A percentile compares a stretch with the other conserved stretches of the same genome.
Conservation (phyloP, 2,797 vertebrate genomes). For the Anabas testudineus region DNA sequence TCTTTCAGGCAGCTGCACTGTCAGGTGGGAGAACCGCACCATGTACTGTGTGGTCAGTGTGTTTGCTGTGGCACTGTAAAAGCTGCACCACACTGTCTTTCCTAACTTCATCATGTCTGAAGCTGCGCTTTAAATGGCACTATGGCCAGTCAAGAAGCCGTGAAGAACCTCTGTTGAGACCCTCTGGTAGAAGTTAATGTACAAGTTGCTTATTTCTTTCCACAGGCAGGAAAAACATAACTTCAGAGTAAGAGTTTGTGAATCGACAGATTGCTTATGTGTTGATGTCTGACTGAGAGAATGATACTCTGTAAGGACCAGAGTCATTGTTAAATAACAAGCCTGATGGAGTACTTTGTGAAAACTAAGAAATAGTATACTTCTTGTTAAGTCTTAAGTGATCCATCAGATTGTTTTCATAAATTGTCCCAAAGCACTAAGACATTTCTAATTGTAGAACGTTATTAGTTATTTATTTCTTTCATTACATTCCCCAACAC, state of each 20-base stretch:
- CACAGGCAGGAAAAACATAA: not conserved
- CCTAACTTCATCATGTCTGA: constrained; percentile 16
- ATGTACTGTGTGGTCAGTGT: constrained; percentile 97
- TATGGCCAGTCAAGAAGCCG: constrained; percentile 14
- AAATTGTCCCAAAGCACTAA: constrained; percentile 9
- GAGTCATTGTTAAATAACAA: constrained; percentile 1
- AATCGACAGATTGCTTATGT: not conserved
- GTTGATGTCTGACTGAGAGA: not conserved
- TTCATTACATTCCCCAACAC: constrained; percentile 46
- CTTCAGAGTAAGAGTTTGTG: constrained; percentile 6
- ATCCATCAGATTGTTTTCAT: not conserved
- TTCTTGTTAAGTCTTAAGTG: not conserved
- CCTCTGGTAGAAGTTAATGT: constrained; percentile 10
- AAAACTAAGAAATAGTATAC: not conserved
- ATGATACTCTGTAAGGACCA: constrained; percentile 11
- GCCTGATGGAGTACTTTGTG: constrained; percentile 2
- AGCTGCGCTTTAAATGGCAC: constrained; percentile 24
- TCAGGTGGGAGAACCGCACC: constrained; percentile 97
- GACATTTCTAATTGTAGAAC: not conserved
- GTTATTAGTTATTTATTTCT: not conserved
- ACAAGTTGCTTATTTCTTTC: constrained; percentile 17
- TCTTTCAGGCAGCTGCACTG: constrained; percentile 91
- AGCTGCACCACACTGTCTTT: not conserved
- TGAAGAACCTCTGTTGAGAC: constrained; percentile 34
- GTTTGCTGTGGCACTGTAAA: constrained; percentile 90